phyloP scores from a whole-genome alignment of 1,140 invertebrate genomes.

The Yoshiicerus persimilis region DNA sequence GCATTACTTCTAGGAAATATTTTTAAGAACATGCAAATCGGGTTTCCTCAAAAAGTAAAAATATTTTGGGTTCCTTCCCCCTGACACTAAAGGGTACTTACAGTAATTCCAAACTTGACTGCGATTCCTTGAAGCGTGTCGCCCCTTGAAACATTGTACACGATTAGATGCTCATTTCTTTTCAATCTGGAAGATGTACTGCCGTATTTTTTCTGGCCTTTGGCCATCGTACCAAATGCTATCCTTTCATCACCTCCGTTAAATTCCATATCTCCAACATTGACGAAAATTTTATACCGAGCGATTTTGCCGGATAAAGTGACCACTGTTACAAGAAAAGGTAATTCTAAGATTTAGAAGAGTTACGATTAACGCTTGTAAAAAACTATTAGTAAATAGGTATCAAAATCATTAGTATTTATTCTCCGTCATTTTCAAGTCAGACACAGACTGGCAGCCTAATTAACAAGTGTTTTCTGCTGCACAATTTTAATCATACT shows the following conservation, averaged over 20 bases:
- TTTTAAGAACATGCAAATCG: too few relatives aligned
- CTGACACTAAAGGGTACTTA: constrained; percentile 61
- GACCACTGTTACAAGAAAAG: constrained; percentile 25
- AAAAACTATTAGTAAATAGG: neutral
- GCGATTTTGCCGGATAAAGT: constrained; percentile 41
- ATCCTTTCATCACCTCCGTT: constrained; percentile 76
- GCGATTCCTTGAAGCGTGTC: constrained; percentile 93
- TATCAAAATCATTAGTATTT: neutral
- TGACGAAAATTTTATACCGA: constrained; percentile 45
- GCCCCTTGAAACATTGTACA: constrained; percentile 77
- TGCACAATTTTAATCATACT: neutral
- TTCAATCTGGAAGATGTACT: constrained; percentile 71
- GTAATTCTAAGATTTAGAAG: neutral
- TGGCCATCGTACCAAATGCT: constrained; percentile 77
- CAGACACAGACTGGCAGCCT: neutral
- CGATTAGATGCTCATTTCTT: constrained; percentile 64
- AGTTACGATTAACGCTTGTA: neutral
- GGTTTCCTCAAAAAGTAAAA: too few relatives aligned
- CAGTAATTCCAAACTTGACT: constrained; percentile 86
- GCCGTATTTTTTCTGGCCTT: constrained; percentile 83
- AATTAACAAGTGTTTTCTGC: neutral
- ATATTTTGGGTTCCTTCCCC: too few relatives aligned
- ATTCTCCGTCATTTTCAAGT: neutral
- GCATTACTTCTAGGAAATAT: too few relatives aligned
- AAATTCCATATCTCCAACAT: constrained; percentile 45